Percentiles rank a stretch among this genome's conserved stretches.
Conservation (phyloP, 1,140 invertebrate species). For the Dufourea novaeangliae region DNA sequence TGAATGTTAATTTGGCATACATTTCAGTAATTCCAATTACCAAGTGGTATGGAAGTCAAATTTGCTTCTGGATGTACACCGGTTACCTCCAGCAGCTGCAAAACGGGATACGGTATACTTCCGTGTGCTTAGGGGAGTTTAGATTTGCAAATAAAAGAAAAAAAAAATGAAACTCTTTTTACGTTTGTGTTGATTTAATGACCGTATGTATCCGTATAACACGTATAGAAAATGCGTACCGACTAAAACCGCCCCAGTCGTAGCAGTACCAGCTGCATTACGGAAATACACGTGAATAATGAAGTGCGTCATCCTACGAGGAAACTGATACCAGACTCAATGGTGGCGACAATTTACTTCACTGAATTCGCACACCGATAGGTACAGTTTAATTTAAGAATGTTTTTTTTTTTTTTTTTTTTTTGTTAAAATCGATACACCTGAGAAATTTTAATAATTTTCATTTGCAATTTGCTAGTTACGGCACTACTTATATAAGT, state of each 20-base stretch:
- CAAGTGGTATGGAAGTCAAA: too few species aligned
- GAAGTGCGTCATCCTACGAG: background rate
- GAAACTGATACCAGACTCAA: background rate
- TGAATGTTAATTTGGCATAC: too few species aligned
- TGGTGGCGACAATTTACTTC: background rate
- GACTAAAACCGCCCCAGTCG: background rate
- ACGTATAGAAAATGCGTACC: too few species aligned
- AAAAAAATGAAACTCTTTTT: constrained; percentile 1
- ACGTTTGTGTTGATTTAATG: background rate
- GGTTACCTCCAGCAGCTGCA: too few species aligned
- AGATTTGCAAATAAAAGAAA: background rate
- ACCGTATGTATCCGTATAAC: background rate
- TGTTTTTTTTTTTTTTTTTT: too few species aligned
- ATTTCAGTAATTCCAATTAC: too few species aligned
- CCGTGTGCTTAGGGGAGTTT: background rate
- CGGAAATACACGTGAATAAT: constrained; percentile 6
- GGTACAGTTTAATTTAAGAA: background rate
- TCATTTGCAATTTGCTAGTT: background rate
- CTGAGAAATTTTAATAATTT: background rate
- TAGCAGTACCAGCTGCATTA: background rate
- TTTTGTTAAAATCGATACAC: background rate
- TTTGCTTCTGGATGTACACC: too few species aligned
- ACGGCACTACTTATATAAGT: background rate
- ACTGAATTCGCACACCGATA: too few species aligned
- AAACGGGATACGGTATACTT: background rate